These are phyloP conservation scores for Eueides isabella DNA, from an alignment of 1,140 invertebrate species.

Conservation along the genomic window DNA sequence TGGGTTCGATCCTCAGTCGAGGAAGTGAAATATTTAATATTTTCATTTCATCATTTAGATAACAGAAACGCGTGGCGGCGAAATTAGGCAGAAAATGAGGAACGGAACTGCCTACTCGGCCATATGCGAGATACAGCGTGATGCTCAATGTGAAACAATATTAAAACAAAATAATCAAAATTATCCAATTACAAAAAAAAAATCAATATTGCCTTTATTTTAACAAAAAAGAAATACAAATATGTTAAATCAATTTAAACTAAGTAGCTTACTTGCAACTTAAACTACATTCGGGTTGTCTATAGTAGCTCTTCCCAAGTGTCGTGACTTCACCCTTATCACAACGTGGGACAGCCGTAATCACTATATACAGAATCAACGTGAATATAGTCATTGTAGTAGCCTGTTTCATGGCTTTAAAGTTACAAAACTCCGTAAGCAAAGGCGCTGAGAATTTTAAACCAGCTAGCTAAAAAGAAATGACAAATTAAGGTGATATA, in stretches of 20 bases:
- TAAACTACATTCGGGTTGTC: conserved; percentile 39
- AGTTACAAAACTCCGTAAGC: conserved; percentile 27
- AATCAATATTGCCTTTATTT: no score
- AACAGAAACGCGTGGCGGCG: no score
- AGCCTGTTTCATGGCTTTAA: conserved; percentile 30
- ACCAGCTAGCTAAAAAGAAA: conserved; percentile 31
- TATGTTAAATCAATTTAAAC: neutral
- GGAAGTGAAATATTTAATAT: no score
- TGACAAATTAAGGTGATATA: neutral
- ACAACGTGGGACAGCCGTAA: conserved; percentile 24
- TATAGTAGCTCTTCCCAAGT: conserved; percentile 22
- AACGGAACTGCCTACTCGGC: no score
- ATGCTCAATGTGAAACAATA: no score
- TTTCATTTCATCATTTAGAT: no score
- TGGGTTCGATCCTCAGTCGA: no score
- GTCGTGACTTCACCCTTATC: conserved; percentile 27
- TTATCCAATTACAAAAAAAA: no score
- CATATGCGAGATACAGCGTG: no score
- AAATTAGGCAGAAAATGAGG: no score
- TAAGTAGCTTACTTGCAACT: conserved; percentile 36
- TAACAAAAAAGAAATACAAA: no score
- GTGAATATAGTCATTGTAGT: conserved; percentile 10
- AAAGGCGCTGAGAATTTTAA: conserved; percentile 33
- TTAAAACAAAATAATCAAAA: no score
- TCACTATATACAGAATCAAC: neutral